These are phyloP conservation scores for Euura saliciscinereae DNA, from an alignment of 1,140 invertebrate genomes.

Conservation along the genomic window DNA sequence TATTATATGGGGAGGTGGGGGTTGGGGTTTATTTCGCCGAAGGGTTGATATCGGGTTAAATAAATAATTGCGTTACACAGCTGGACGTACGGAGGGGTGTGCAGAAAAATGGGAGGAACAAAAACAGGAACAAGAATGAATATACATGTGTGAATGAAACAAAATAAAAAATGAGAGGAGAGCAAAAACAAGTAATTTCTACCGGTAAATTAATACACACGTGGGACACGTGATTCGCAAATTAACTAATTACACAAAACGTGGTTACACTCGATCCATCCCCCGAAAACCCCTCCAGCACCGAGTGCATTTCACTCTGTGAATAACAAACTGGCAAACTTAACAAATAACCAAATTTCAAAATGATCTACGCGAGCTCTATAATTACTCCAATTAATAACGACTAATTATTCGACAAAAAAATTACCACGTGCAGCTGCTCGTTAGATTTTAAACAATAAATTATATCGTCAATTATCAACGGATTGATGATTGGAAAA, in stretches of 20 bases:
- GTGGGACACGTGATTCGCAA: background rate
- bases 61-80: background rate
- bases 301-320: background rate
- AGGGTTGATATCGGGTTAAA: background rate
- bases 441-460: too few relatives aligned
- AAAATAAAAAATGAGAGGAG: background rate
- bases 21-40: background rate
- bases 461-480: too few relatives aligned
- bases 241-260: constrained; percentile 1
- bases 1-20: background rate
- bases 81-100: background rate
- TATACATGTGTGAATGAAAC: background rate
- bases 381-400: background rate
- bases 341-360: background rate
- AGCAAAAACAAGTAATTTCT: background rate
- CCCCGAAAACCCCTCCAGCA: background rate
- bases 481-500: too few relatives aligned
- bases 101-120: background rate
- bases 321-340: background rate
- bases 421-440: too few relatives aligned
- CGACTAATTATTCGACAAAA: background rate
- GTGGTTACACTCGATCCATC: background rate
- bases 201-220: background rate
- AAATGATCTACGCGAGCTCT: background rate
- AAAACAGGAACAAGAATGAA: background rate